These are phyloP conservation scores for Rhinella marina DNA, from an alignment of 2,797 vertebrate species.

Conservation along the genomic window DNA sequence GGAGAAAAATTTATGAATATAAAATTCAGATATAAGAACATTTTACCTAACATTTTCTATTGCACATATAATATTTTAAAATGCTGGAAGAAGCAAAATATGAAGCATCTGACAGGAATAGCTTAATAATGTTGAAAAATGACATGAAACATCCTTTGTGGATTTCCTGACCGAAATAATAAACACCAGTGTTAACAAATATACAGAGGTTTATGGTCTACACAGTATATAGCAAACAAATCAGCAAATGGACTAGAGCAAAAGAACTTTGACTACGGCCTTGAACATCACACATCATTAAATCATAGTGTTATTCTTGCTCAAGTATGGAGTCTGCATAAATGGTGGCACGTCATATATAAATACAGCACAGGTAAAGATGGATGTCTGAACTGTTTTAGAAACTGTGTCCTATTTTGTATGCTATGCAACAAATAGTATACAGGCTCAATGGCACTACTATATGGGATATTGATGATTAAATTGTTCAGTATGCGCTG, in stretches of 20 bases:
- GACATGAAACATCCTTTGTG: slow-evolving; percentile 33
- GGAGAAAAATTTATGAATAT: background rate
- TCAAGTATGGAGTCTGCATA: slow-evolving; percentile 1
- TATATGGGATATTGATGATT: too few relatives aligned
- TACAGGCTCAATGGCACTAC: too few relatives aligned
- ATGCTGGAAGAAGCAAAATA: slow-evolving; percentile 2
- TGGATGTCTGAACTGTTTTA: background rate
- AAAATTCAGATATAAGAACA: background rate
- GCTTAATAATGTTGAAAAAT: slow-evolving; percentile 20
- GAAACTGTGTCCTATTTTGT: background rate
- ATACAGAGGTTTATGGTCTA: slow-evolving; percentile 29
- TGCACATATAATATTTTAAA: slow-evolving; percentile 11
- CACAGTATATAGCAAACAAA: slow-evolving; percentile 35
- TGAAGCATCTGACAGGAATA: slow-evolving; percentile 36
- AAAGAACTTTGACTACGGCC: slow-evolving; percentile 42
- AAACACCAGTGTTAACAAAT: slow-evolving; percentile 41
- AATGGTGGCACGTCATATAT: background rate
- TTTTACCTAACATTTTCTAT: slow-evolving; percentile 7
- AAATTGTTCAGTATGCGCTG: too few relatives aligned
- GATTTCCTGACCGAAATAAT: slow-evolving; percentile 37
- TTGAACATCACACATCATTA: slow-evolving; percentile 54
- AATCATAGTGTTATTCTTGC: slow-evolving; percentile 30
- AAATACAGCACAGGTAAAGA: background rate
- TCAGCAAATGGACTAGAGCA: slow-evolving; percentile 33
- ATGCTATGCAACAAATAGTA: too few relatives aligned